Evolutionary conservation across 2,113 vertebrate genomes (phyloP), one percentile per base, ranked within the genome.

Genomic region (Propithecus coquereli): DNA sequence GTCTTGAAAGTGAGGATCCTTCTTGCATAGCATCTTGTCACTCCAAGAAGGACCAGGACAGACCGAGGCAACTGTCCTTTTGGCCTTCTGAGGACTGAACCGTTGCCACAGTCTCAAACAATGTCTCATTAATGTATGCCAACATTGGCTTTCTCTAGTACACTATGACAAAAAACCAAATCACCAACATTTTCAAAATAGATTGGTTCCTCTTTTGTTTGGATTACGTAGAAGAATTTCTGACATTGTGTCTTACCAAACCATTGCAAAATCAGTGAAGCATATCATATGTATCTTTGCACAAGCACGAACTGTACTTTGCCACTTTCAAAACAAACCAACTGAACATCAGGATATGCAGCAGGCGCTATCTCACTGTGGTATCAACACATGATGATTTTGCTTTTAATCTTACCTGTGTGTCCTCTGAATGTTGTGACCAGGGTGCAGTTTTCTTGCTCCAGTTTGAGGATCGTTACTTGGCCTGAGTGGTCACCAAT

Each of bases 381-480:
- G 66, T 2, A 30, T 59, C 22, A 14, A 47, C 34, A 23, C 3
- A 3, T 1, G 37, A 47, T 32, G 57, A 30, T 25, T 89, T 6
- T n/a, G 63, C 70, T 80, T n/a, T 45, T 70, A 32, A 5, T 50
- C 94, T 92, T 98, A 99, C 99, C 99, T 95, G 99, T 99, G 97
- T 99, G 99, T 92, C 99, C 99, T 98, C 99, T 99, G 98, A 99
- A 99, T 6, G 99, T 99, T 0, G 99, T 99, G 85, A 99, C 99
- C 82, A 99, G 98, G 96, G 98, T 99, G 98, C 99, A 99, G 98
- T 97, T 99, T 98, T 99, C 99, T 98, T 99, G 99, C 96, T 99
- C 99, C 98, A 99, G 98, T 98, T 99, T 99, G 96, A 99, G 99
- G 96, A 99, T 99, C 70, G 99, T 99, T 97, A 99, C 99, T 98